These are phyloP conservation scores for Chymomyza procnemis DNA, from an alignment of 2,888 invertebrate genomes.

Conservation along the genomic window DNA sequence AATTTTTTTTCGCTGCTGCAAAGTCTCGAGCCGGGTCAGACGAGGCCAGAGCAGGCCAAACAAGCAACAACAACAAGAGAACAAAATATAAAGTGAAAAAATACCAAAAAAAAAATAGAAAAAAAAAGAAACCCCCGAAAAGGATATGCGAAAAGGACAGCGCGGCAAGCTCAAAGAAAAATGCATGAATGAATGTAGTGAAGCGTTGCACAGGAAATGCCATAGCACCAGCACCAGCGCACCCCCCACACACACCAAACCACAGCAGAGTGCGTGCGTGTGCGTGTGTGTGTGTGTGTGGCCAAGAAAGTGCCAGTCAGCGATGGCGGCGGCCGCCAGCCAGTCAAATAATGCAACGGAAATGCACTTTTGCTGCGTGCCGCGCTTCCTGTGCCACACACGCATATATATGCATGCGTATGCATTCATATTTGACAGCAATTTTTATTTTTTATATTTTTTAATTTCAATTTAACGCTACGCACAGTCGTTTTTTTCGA, in stretches of 20 bases:
- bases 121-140: neutral
- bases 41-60: neutral
- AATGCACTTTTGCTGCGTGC: constrained; percentile 16
- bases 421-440: neutral
- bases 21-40: too few species aligned
- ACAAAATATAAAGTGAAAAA: constrained; percentile 4
- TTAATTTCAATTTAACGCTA: neutral
- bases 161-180: neutral
- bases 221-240: neutral
- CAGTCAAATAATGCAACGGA: constrained; percentile 13
- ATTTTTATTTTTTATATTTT: neutral
- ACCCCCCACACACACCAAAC: neutral
- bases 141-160: neutral
- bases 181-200: constrained; percentile 11
- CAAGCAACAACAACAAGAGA: neutral
- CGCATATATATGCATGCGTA: neutral
- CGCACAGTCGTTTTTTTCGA: neutral
- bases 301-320: neutral
- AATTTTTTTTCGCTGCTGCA: neutral
- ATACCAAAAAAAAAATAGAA: neutral
- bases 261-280: neutral
- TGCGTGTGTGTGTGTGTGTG: neutral
- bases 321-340: neutral
- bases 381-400: neutral
- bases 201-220: neutral